Evolutionary conservation across 2,113 vertebrate species (phyloP).

Genomic region (Ciconia boyciana): DNA sequence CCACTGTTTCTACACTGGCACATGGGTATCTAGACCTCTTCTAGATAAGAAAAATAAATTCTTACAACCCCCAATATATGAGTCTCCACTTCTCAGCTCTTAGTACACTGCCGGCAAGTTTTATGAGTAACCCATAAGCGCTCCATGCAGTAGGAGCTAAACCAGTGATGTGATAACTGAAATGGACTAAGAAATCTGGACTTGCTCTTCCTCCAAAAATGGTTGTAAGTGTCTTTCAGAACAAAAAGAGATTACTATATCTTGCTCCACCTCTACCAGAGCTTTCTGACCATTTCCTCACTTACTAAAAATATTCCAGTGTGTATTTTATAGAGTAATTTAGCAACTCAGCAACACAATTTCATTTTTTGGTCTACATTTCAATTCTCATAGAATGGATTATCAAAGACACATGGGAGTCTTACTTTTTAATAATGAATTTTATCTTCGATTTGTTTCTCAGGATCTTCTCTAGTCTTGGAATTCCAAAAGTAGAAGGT

Average conservation of each 20-base stretch:
- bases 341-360: neutral
- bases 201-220: neutral
- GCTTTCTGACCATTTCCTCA: neutral
- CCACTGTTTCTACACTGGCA: neutral
- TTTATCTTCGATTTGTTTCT: conserved; percentile 78
- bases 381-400: neutral
- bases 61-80: neutral
- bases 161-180: neutral
- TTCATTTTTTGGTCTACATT: neutral
- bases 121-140: neutral
- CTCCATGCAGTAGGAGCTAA: neutral
- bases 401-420: neutral
- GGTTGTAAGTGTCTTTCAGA: neutral
- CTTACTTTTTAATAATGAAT: conserved; percentile 83
- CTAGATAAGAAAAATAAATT: neutral
- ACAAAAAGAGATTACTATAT: neutral
- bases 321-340: neutral
- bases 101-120: neutral
- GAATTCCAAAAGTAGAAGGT: conserved; percentile 81
- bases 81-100: neutral
- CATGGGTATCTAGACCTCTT: neutral
- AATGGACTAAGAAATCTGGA: neutral
- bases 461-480: conserved; percentile 82
- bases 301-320: neutral
- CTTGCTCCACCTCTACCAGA: neutral